Percentiles rank a stretch among this genome's conserved stretches.
phyloP scores from a whole-genome alignment of 2,888 invertebrate species.

The Malthinus flaveolus region DNA sequence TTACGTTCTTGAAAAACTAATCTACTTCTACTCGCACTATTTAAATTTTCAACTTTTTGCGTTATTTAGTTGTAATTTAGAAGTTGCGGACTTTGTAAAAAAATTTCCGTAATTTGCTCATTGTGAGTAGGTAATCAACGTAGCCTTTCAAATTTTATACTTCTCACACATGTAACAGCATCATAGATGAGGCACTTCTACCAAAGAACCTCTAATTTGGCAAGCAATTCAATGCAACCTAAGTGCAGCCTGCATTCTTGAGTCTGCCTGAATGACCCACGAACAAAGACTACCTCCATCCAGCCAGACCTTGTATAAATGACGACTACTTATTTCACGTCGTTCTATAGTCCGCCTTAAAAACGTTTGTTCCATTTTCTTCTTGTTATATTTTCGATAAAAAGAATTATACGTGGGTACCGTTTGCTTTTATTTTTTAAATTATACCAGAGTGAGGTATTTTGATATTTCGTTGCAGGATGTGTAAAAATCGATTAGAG shows the following conservation, averaged over 20 bases:
- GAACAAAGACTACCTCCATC: slow-evolving; percentile 36
- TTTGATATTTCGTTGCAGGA: too few species aligned
- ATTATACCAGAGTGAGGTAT: too few species aligned
- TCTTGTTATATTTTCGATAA: neutral
- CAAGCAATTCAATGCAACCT: slow-evolving; percentile 27
- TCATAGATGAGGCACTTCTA: slow-evolving; percentile 13
- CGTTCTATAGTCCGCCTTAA: slow-evolving; percentile 33
- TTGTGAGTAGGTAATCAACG: neutral
- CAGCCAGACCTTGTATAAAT: slow-evolving; percentile 35
- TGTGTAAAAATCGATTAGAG: too few species aligned
- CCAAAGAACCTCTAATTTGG: slow-evolving; percentile 26
- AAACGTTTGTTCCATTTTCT: slow-evolving; percentile 26
- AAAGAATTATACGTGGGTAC: too few species aligned
- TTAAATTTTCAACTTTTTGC: too few species aligned
- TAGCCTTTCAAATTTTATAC: slow-evolving; percentile 2
- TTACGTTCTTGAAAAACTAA: too few species aligned
- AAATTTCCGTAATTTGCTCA: too few species aligned
- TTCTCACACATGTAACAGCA: slow-evolving; percentile 12
- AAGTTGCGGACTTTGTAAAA: too few species aligned
- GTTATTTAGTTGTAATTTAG: too few species aligned
- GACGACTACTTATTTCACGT: slow-evolving; percentile 33
- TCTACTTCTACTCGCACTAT: too few species aligned
- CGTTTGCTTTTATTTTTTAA: too few species aligned
- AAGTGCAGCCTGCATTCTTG: slow-evolving; percentile 36
- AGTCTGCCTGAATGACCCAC: slow-evolving; percentile 37